Conservation (phyloP, 2,797 vertebrate genomes). For the Graptemys geographica region DNA sequence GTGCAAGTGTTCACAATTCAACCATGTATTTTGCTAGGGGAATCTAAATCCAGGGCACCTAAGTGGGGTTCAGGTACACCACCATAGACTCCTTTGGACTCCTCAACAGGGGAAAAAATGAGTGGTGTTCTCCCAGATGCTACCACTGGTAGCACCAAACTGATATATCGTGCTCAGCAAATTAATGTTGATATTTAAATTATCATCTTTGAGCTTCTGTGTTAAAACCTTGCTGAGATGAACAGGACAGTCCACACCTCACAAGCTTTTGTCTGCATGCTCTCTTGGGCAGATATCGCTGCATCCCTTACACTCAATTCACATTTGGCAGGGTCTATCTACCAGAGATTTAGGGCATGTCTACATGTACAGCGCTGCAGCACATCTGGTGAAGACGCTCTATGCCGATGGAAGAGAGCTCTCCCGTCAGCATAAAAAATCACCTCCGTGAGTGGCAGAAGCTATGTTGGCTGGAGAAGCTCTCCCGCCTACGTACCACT, state of each 20-base stretch:
- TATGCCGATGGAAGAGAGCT: too few relatives aligned
- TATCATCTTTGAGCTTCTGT: accelerated
- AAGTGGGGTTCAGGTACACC: background rate
- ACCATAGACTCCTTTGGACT: background rate
- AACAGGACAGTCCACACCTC: background rate
- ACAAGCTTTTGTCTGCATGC: background rate
- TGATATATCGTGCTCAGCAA: accelerated
- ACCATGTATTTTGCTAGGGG: background rate
- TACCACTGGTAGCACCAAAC: accelerated
- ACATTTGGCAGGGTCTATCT: background rate
- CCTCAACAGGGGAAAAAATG: background rate
- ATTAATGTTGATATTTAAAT: accelerated
- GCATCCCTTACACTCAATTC: accelerated
- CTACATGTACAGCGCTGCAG: too few relatives aligned
- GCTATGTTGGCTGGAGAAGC: too few relatives aligned
- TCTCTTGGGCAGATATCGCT: background rate
- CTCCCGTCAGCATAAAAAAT: too few relatives aligned
- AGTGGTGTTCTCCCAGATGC: background rate
- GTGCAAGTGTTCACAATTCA: background rate
- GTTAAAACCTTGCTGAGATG: background rate
- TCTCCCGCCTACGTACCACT: too few relatives aligned
- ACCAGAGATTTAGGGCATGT: background rate
- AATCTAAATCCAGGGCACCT: background rate
- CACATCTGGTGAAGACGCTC: too few relatives aligned
- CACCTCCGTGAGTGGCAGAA: too few relatives aligned